Evolutionary conservation across 2,113 vertebrate species (phyloP), one percentile per base, ranked within the genome.

Genomic region (Gallinago media): DNA sequence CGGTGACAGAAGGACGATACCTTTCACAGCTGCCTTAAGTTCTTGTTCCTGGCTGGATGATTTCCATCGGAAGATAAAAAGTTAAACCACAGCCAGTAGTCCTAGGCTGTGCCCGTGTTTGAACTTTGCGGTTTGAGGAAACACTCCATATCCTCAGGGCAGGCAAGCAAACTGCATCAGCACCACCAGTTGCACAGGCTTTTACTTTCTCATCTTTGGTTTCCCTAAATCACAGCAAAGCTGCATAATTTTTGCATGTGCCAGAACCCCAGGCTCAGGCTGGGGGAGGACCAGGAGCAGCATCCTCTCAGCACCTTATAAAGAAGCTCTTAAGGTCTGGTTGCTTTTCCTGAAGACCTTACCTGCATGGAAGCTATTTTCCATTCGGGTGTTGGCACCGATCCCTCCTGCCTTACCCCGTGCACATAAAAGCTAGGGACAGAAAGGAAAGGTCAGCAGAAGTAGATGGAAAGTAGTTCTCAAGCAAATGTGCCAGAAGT

Each of bases 381-480:
- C 59, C 6, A 2, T n/a, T 34, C 65, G 55, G 58, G n/a, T 36
- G 4, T 27, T 22, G 1, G 23, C 3, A 2, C 7, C 0, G 1
- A 7, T 44, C 54, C 66, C n/a, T 73, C 73, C 66, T 49, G 46
- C 73, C 46, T 67, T 27, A 17, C 38, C 46, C 52, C 44, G 10
- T 1, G 1, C 38, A 16, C 0, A 1, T 46, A 12, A 31, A 76
- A 34, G 27, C 22, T 19, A 3, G 22, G 83, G 18, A 21, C 21
- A 18, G 18, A 22, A 50, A n/a, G 0, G 3, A 25, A 38, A 38
- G 32, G 55, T 17, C 15, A 56, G 31, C 22, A 38, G 42, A 50
- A 82, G 27, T 5, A 13, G 22, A 25, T 50, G 70, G 55, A 50
- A 87, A 68, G 17, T 11, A 26, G 13, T 34, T 80, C 47, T 47